These are phyloP conservation scores for Conistra vaccinii DNA, from an alignment of 2,888 invertebrate species.

Conservation along the genomic window DNA sequence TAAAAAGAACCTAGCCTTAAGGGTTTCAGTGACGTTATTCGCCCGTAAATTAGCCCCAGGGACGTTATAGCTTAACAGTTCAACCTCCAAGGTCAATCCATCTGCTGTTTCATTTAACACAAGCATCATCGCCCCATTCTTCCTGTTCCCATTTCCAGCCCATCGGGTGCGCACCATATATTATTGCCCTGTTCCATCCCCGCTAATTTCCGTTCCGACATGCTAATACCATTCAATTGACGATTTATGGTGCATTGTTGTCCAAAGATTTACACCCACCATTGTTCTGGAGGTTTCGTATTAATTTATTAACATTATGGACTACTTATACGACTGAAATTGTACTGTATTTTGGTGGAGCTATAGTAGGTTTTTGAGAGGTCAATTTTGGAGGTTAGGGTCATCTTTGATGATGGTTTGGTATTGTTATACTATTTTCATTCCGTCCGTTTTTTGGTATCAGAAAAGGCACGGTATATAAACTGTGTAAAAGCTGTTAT, in stretches of 20 bases:
- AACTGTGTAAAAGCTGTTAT: background rate
- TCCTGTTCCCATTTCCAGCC: constrained; percentile 9
- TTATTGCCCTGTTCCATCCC: constrained; percentile 52
- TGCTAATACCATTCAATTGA: constrained; percentile 68
- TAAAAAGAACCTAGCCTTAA: too few species aligned
- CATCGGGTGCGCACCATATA: constrained; percentile 40
- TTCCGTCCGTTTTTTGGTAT: constrained; percentile 1
- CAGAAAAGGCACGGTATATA: background rate
- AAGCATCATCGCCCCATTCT: constrained; percentile 7
- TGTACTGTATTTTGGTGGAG: background rate
- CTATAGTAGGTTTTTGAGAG: background rate
- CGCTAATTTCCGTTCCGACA: constrained; percentile 65
- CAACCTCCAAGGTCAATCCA: background rate
- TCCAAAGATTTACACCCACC: constrained; percentile 64
- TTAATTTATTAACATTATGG: constrained; percentile 51
- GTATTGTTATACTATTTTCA: background rate
- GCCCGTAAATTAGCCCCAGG: too few species aligned
- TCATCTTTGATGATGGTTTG: background rate
- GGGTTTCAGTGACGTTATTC: too few species aligned
- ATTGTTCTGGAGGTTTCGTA: constrained; percentile 55
- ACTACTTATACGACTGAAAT: background rate
- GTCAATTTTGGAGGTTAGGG: background rate
- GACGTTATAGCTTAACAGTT: too few species aligned
- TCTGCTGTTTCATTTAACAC: background rate
- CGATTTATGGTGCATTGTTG: constrained; percentile 70